These are phyloP conservation scores for Petrocephalus zakoni DNA, from an alignment of 2,113 vertebrate species.

Conservation along the genomic window DNA sequence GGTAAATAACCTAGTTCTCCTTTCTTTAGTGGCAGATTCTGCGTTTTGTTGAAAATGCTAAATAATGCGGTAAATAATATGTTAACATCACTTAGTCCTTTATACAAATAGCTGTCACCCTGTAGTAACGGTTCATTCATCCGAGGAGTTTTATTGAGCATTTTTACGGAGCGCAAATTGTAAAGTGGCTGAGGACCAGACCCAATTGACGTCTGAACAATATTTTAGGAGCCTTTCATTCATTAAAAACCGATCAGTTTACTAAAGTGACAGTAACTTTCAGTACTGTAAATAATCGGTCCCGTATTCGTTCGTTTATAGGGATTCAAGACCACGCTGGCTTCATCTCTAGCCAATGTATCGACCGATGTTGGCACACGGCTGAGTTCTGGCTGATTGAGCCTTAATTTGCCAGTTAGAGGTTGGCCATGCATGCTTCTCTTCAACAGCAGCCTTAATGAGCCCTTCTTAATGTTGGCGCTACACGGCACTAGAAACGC, in stretches of 20 bases:
- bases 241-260: neutral
- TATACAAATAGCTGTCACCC: neutral
- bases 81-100: neutral
- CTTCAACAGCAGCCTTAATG: neutral
- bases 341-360: neutral
- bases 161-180: neutral
- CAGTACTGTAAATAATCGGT: neutral
- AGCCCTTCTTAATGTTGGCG: neutral
- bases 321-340: neutral
- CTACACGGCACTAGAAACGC: neutral
- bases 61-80: neutral
- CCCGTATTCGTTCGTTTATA: neutral
- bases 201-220: neutral
- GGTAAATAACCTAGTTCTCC: neutral
- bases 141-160: neutral
- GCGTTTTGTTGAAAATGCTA: neutral
- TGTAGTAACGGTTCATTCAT: neutral
- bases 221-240: neutral
- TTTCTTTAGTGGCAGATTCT: neutral
- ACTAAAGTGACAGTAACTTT: neutral
- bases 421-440: neutral
- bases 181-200: too few species aligned
- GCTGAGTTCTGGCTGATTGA: neutral
- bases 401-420: neutral
- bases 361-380: neutral